These are phyloP conservation scores for Oncorhynchus clarkii DNA, from an alignment of 2,113 vertebrate species.

Conservation along the genomic window DNA sequence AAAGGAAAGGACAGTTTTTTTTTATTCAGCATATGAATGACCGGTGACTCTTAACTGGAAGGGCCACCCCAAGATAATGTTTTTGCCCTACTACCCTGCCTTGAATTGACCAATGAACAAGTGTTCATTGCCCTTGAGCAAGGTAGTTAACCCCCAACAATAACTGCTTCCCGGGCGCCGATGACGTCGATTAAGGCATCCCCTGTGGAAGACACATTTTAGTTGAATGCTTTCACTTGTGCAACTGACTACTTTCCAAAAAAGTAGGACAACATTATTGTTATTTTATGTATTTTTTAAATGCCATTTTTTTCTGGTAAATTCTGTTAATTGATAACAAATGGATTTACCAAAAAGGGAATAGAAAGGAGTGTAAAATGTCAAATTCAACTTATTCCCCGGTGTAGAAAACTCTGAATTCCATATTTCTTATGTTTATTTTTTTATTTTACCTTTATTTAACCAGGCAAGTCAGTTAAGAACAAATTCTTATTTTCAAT, in stretches of 20 bases:
- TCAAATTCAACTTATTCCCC: conserved; percentile 49
- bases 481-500: no score
- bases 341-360: conserved; percentile 63
- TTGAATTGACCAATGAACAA: conserved; percentile 3
- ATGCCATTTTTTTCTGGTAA: conserved; percentile 61
- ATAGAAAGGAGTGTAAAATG: conserved; percentile 21
- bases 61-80: background rate
- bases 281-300: conserved; percentile 53
- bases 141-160: no score
- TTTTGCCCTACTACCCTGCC: background rate
- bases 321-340: conserved; percentile 55
- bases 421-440: conserved; percentile 40
- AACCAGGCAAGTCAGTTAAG: no score
- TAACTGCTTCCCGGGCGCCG: no score
- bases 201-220: no score
- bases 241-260: no score
- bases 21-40: background rate
- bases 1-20: background rate
- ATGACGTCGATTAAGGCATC: no score
- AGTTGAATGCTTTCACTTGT: no score
- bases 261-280: background rate
- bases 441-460: no score
- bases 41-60: background rate
- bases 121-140: background rate
- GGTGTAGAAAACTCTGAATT: conserved; percentile 58